These are phyloP conservation scores for Sebastes steindachneri DNA, from an alignment of 2,797 vertebrate species.

Conservation along the genomic window DNA sequence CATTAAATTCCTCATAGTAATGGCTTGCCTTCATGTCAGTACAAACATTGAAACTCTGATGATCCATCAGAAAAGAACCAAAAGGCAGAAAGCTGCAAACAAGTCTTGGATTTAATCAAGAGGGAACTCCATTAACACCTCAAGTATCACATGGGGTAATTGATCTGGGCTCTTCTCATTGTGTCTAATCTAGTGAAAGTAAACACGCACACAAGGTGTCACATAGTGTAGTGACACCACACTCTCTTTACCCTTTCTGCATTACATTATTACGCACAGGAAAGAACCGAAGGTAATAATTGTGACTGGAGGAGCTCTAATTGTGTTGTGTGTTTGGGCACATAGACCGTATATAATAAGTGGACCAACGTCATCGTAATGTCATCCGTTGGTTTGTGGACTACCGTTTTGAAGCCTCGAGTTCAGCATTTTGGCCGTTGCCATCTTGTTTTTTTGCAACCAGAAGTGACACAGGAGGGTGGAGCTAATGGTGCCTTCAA, in stretches of 20 bases:
- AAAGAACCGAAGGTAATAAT: neutral
- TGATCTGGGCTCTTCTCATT: constrained; percentile 58
- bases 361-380: neutral
- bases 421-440: neutral
- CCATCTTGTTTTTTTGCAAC: neutral
- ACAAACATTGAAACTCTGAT: neutral
- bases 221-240: neutral
- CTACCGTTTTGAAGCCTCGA: neutral
- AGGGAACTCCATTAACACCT: neutral
- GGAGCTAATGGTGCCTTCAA: neutral
- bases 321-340: neutral
- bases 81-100: neutral
- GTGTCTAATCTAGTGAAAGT: constrained; percentile 9
- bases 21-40: neutral
- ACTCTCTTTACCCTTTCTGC: neutral
- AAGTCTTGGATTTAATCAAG: constrained; percentile 1
- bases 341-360: neutral
- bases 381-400: neutral
- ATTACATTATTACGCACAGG: neutral
- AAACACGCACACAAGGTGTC: neutral
- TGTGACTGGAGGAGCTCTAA: neutral
- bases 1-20: neutral
- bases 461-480: neutral
- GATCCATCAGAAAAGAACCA: neutral
- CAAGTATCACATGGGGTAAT: constrained; percentile 51